Conservation (phyloP, 2,113 vertebrate species). For the Perca flavescens region DNA sequence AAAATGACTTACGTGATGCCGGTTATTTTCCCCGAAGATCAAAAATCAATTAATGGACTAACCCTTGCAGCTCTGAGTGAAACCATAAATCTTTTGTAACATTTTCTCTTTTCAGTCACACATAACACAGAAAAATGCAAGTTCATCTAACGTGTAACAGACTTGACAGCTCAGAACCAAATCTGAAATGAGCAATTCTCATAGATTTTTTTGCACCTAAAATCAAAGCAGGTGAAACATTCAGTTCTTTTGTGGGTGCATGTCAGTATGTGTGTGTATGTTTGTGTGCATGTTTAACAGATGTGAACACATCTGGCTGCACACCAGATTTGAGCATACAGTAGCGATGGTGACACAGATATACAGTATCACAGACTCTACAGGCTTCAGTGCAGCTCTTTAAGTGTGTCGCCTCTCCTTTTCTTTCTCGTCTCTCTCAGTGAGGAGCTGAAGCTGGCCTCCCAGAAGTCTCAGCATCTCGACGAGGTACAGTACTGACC, state of each 20-base stretch:
- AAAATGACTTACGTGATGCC: too few species aligned
- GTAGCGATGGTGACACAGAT: constrained; percentile 22
- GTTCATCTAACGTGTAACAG: background rate
- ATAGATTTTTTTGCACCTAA: background rate
- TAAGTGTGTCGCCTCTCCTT: constrained; percentile 1
- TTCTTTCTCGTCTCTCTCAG: constrained; percentile 77
- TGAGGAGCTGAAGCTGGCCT: constrained; percentile 92
- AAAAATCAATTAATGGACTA: too few species aligned
- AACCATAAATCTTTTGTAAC: too few species aligned
- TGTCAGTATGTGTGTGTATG: background rate
- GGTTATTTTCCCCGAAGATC: too few species aligned
- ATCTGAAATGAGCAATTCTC: too few species aligned
- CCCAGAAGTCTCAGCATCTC: constrained; percentile 90
- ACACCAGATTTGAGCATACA: background rate
- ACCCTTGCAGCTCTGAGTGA: too few species aligned
- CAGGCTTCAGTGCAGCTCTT: background rate
- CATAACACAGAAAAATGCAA: background rate
- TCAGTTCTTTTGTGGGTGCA: background rate
- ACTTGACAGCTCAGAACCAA: background rate
- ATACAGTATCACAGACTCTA: background rate
- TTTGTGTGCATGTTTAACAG: background rate
- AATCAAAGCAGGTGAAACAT: background rate
- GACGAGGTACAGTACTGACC: constrained; percentile 82
- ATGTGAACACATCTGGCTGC: constrained; percentile 24
- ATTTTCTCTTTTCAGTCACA: background rate